A percentile compares a stretch with the other conserved stretches of the same genome.
phyloP scores from a whole-genome alignment of 2,113 vertebrate genomes.

The Sorex araneus region DNA sequence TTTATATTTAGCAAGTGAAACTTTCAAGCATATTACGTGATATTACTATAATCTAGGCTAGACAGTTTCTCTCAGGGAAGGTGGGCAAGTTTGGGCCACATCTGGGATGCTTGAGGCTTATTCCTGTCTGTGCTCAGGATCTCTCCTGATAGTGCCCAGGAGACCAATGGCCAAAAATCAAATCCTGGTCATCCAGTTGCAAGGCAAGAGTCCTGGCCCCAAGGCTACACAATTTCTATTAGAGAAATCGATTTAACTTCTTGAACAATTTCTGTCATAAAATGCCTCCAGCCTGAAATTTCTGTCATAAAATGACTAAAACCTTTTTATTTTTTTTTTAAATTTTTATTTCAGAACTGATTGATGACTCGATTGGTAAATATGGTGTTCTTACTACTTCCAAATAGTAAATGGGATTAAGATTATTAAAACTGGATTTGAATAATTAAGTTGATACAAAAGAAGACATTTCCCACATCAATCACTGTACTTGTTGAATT shows the following conservation, averaged over 20 bases:
- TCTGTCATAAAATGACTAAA: neutral
- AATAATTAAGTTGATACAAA: neutral
- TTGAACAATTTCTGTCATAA: constrained; percentile 15
- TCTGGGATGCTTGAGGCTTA: too few relatives aligned
- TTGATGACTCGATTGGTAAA: neutral
- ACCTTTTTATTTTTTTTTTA: constrained; percentile 16
- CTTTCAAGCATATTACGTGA: neutral
- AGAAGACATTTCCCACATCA: neutral
- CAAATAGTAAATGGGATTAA: constrained; percentile 4
- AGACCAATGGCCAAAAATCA: too few relatives aligned
- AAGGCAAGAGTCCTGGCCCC: too few relatives aligned
- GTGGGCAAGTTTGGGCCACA: too few relatives aligned
- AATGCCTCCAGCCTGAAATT: neutral
- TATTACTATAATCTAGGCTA: neutral
- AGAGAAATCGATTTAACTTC: neutral
- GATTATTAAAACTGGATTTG: neutral
- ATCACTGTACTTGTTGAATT: neutral
- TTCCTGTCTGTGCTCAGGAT: too few relatives aligned
- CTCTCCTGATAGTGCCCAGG: too few relatives aligned
- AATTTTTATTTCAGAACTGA: neutral
- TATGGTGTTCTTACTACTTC: neutral
- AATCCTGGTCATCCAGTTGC: too few relatives aligned
- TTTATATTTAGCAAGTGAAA: neutral
- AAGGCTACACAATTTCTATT: neutral
- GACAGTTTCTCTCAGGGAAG: neutral